Evolutionary conservation across 2,797 vertebrate species (phyloP), one percentile per base, ranked within the genome.

Genomic region (Xenentodon cancila): DNA sequence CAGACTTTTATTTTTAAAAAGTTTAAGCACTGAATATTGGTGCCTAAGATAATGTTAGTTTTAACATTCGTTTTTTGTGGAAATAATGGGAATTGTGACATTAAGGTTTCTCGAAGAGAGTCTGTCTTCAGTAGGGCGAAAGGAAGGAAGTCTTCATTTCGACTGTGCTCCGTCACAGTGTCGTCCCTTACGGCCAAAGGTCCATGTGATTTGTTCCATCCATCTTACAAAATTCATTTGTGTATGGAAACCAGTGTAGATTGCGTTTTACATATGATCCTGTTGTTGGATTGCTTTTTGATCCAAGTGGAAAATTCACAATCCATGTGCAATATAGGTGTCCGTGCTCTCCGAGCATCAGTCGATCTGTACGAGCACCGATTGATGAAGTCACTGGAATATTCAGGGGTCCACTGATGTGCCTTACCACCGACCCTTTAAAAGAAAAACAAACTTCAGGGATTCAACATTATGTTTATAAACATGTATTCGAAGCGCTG

Each of bases 371-470:
- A 43, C 51, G 6, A 67, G 56, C 6, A 7, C 46, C 32, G 48
- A 57, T 60, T 37, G 62, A 73, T 58, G 62, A 70, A 9, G 75
- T 64, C 40, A 37, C 50, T 20, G 70, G 73, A 63, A 69, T 59
- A 61, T 59, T 65, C 51, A 21, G 52, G 71, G 59, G 44, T 48
- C 64, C 22, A 59, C 53, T 5, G 27, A 49, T 17, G 68, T 75
- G 25, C 63, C 50, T 2, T 21, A 55, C 51, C 30, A 27, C 59
- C 64, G 13, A 40, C 47, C 68, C 73, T 84, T 58, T 47, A 49
- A 67, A 80, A 11, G 46, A 68, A 30, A 84, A 22, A 85, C 43
- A 84, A 22, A 85, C 43, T 22, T 71, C 30, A 43, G 6, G 2
- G 5, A 27, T 34, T 53, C 7, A 54, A 9, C 9, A 42, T 50